Conservation (phyloP, 2,113 vertebrate genomes). For the Ammospiza nelsoni region DNA sequence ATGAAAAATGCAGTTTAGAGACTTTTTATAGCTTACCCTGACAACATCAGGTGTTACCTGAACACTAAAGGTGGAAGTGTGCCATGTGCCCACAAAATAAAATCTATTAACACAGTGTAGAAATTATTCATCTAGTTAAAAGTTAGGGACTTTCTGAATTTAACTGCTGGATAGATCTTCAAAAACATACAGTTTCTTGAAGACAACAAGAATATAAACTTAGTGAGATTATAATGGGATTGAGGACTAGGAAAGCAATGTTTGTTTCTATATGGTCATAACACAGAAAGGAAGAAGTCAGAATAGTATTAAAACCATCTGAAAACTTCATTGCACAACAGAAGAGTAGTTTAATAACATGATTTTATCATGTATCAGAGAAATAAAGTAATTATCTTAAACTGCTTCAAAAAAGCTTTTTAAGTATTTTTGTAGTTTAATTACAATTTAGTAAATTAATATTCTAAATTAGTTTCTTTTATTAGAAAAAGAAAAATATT, state of each 20-base stretch:
- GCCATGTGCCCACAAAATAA: background rate
- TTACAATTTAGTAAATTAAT: background rate
- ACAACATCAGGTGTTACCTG: background rate
- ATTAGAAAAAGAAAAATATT: background rate
- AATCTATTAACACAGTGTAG: background rate
- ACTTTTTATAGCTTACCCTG: background rate
- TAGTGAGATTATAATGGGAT: background rate
- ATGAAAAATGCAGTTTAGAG: background rate
- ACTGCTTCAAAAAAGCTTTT: background rate
- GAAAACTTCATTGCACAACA: background rate
- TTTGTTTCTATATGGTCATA: background rate
- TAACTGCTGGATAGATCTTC: background rate
- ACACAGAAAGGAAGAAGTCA: background rate
- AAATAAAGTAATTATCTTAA: background rate
- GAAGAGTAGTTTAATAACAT: background rate
- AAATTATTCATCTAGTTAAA: background rate
- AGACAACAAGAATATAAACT: background rate
- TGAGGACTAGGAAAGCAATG: background rate
- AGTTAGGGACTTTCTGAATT: background rate
- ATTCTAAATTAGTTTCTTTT: background rate
- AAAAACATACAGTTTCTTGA: background rate
- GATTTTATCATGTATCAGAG: background rate
- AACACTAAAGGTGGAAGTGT: background rate
- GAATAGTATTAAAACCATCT: background rate
- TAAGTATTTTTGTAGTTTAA: conserved; percentile 36